Evolutionary conservation across 2,888 invertebrate genomes (phyloP), one percentile per base, ranked within the genome.

Genomic region (Lasioglossum figueresi): DNA sequence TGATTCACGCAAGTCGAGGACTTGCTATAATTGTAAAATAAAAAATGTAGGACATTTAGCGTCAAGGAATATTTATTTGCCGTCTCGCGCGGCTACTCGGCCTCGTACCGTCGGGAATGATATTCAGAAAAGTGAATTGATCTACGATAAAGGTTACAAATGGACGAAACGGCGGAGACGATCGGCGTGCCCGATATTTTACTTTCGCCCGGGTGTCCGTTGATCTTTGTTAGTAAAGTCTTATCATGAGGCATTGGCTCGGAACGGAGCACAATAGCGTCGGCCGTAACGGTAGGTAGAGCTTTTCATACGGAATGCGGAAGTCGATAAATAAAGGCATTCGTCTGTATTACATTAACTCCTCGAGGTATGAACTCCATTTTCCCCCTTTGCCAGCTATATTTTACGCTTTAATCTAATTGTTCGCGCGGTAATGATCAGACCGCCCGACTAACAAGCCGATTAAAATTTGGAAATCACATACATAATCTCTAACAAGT

Each of bases 51-150:
- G 4, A 43, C 14, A 12, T 14, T 43, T 43, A 43, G 8, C 12
- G 52, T 84, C 74, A 80, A 59, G 45, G 74, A 63, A 76, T 80
- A 84, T 84, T 84, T 80, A 84, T 71, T 80, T 66, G 27, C 84
- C 56, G 74, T 84, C 59, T 73, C 68, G n/a, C n/a, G 8, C 70
- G 73, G 31, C 76, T 34, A 14, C 59, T 70, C 43, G 10, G 37
- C 19, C 71, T 71, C 70, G 43, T 74, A 74, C 80, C 80, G 52
- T 23, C 16, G 37, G 43, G 74, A 84, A 84, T 77, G 52, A 80
- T 77, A 84, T 85, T 80, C 84, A 34, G 19, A 27, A 19, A n/a
- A 34, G 19, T 37, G 80, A 77, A 80, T 85, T 80, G 84, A 84
- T 74, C 59, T 84, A 84, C 76, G 80, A 43, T 76, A 81, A 77